Base-by-base conservation (phyloP, 2,888 invertebrate genomes). In the Epistrophe eligans region DNA sequence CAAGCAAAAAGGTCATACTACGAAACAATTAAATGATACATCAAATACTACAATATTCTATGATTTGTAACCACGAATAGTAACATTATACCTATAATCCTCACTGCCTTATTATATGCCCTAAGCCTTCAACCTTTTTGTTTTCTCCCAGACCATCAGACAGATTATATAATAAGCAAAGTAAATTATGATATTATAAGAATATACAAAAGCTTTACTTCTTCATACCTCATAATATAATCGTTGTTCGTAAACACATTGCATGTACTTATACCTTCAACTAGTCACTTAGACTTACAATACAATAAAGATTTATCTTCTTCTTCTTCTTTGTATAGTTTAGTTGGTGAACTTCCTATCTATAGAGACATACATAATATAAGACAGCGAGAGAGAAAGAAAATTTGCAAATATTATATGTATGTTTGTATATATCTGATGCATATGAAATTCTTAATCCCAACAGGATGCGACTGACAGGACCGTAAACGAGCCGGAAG, bases 401-500 rank as follows among this genome's bases (percentile, higher is more conserved):
- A 15, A 35, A 32, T 15, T 28, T 19, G 15, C 43, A 43, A 79
- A 71, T 55, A 32, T 55, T 55, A n/a, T n/a, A n/a, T n/a, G n/a
- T n/a, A n/a, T n/a, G n/a, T n/a, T n/a, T n/a, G n/a, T n/a, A 32
- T 32, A 55, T 66, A 48, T 66, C 64, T 62, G 70, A 62, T 84
- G 67, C 70, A 74, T 70, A 64, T 70, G 74, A 84, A 74, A 72
- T 71, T 35, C 76, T 45, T 77, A 77, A 84, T 84, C 60, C 60
- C 72, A 60, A 58, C 76, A 70, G 84, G 77, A 85, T 73, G 45
- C 62, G 73, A 67, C 67, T 85, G 67, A 67, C 73, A 79, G 71
- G 79, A 52, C 71, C 67, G 82, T 70, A 85, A 85, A 77, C 82
- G 85, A 82, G 71, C 79, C 82, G 74, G 82, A 87, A 87, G 74